Conservation (phyloP, 2,797 vertebrate species). For the Limnodromus scolopaceus region DNA sequence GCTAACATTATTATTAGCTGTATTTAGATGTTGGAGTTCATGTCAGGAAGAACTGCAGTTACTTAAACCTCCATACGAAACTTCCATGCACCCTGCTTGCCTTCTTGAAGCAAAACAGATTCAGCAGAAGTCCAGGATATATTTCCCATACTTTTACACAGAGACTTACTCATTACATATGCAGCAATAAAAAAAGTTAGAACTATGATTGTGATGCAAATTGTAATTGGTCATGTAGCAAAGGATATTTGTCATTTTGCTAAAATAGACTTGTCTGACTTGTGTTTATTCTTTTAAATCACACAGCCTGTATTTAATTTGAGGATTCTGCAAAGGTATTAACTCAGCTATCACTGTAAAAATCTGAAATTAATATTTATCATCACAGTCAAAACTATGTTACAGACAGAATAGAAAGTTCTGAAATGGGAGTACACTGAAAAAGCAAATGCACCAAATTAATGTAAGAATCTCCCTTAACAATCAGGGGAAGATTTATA, state of each 20-base stretch:
- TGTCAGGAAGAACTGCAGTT: neutral
- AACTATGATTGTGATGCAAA: neutral
- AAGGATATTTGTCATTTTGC: neutral
- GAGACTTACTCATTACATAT: neutral
- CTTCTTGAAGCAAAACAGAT: neutral
- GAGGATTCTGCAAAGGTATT: neutral
- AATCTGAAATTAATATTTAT: neutral
- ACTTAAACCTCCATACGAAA: neutral
- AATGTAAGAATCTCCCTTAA: neutral
- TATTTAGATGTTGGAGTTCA: neutral
- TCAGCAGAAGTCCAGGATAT: neutral
- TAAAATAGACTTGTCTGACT: neutral
- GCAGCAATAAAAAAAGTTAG: neutral
- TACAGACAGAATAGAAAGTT: neutral
- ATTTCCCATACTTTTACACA: neutral
- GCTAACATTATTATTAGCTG: constrained; percentile 11
- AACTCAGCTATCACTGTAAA: neutral
- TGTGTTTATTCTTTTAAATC: neutral
- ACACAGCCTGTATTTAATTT: neutral
- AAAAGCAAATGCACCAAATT: neutral
- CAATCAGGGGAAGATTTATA: neutral
- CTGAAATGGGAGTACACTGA: neutral
- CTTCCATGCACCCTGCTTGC: neutral
- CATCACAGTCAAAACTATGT: neutral
- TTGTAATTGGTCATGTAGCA: neutral